Conservation (phyloP, 2,113 vertebrate genomes). For the Pollimyrus isidori region DNA sequence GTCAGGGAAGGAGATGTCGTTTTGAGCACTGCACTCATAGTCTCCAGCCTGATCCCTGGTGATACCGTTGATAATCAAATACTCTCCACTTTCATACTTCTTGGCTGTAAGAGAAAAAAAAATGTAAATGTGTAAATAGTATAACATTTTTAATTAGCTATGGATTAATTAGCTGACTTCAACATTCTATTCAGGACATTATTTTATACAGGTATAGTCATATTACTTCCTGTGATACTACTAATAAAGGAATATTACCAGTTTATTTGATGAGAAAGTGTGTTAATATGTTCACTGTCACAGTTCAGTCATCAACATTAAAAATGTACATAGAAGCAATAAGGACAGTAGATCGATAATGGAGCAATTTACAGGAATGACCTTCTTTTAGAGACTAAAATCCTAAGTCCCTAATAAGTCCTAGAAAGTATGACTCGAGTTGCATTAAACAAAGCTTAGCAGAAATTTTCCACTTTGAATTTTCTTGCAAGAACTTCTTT, state of each 20-base stretch:
- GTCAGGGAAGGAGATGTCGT: slow-evolving; percentile 87
- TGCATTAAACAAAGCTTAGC: background rate
- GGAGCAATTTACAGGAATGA: background rate
- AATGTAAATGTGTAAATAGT: slow-evolving; percentile 18
- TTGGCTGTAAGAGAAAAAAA: slow-evolving; percentile 64
- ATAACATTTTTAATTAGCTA: background rate
- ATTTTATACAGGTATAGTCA: background rate
- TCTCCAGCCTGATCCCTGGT: slow-evolving; percentile 91
- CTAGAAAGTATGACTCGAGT: background rate
- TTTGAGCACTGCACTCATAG: slow-evolving; percentile 91
- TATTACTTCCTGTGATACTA: background rate
- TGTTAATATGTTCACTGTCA: background rate
- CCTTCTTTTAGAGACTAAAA: background rate
- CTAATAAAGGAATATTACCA: background rate
- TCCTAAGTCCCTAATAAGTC: background rate
- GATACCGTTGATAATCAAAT: slow-evolving; percentile 91
- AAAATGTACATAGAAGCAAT: background rate
- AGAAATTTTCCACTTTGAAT: slow-evolving; percentile 40
- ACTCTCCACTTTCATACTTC: slow-evolving; percentile 87
- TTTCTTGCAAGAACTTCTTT: slow-evolving; percentile 15
- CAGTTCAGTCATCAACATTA: slow-evolving; percentile 6
- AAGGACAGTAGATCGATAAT: background rate
- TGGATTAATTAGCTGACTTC: background rate
- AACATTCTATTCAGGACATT: background rate
- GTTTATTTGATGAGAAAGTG: background rate